Evolutionary conservation across 1,140 invertebrate genomes (phyloP), one percentile per base, ranked within the genome.

Genomic region (Pentalonia nigronervosa): DNA sequence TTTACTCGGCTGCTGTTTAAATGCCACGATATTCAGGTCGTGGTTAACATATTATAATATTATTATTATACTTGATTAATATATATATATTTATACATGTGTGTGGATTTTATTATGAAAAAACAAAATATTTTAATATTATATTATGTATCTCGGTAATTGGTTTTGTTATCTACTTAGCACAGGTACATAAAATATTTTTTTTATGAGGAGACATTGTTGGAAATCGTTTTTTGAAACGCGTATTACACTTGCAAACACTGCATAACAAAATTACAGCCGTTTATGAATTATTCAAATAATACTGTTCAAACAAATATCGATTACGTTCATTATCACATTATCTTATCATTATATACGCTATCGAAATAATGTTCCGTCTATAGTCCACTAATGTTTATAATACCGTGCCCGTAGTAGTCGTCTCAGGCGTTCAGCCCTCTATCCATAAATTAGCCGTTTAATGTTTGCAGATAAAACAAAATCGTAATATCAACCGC

Each of bases 151-250:
- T 47, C 23, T 47, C 11, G 25, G 36, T 86, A 86, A 86, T 86
- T 86, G 84, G 41, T 86, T 86, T 86, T 47, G 84, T 86, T 86
- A 86, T 86, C 84, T 86, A 86, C 41, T 86, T 17, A 9, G 84
- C 25, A 30, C 84, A 86, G 84, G 84, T 47, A n/a, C 41, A 86
- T 14, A 6, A 25, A n/a, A 47, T 45, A 45, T 84, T 86, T 86
- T 86, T 86, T 45, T 86, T 86, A 41, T 17, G 41, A 47, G 41
- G 41, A 47, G 41, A 86, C 84, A 30, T 86, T 47, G 14, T 30
- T n/a, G 17, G 45, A 23, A 47, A 47, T 47, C 23, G 36, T 86
- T n/a, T 25, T 41, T 45, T n/a, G 23, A 48, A 86, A 47, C 8
- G 11, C 23, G 9, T n/a, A 17, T 41, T 30, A 47, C 45, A 76